Evolutionary conservation across 2,113 vertebrate species (phyloP), one percentile per base, ranked within the genome.

Genomic region (Aegithalos caudatus): DNA sequence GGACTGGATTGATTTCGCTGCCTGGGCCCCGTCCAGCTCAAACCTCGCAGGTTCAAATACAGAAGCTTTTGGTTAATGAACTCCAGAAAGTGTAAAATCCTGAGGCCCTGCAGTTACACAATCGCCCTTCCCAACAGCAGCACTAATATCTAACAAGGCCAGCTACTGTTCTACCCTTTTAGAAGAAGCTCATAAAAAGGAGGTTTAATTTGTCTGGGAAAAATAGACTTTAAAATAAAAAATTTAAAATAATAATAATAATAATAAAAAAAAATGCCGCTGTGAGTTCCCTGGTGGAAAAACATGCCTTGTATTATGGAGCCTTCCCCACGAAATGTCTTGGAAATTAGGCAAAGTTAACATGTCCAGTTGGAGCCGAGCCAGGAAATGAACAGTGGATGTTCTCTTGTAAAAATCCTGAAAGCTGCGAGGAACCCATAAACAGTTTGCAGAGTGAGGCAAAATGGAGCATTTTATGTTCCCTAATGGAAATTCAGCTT

Each of bases 291-390:
- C 92, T 81, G 56, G 92, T 97, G 97, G 98, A 98, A 98, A 97
- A 98, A 97, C 97, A 96, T 95, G 96, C 81, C 82, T 94, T 96
- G 80, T 87, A 81, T 95, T 96, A 95, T 95, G 96, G 92, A 92
- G 94, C 73, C 88, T 97, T 97, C 97, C 95, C 96, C 94, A 98
- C 60, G 71, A 94, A 98, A 97, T 85, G 97, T 95, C 97, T 98
- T 97, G 98, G 98, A 98, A 98, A 98, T 98, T 96, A 98, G 94
- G 97, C 96, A 97, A 96, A 97, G 97, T 97, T 97, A 98, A 96
- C 97, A 97, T 94, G 92, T 97, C 92, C 95, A 94, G 58, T 97
- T 98, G 98, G 98, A 98, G 88, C 24, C 0, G 35, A 38, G 97
- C 98, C 98, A 98, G 96, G 92, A 95, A 97, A 91, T 17, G 96